Evolutionary conservation across 2,888 invertebrate genomes (phyloP), one percentile per base, ranked within the genome.

Genomic region (Calephelis perditalis): DNA sequence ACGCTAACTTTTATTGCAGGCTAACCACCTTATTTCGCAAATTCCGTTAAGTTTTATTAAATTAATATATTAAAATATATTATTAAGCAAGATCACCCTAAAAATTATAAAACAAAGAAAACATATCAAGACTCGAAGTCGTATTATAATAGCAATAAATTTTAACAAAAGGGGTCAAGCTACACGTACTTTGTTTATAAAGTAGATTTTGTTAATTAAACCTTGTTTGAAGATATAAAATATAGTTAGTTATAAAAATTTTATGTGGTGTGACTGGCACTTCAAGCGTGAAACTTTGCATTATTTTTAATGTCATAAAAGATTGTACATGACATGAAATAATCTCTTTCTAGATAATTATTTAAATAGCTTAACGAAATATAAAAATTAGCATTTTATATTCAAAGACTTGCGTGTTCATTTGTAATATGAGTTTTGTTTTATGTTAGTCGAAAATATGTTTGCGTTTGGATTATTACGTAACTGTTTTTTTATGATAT

Each of bases 291-390:
- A 49, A 49, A 26, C 49, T 26, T 49, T 49, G 49, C 26, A 49
- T 26, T 49, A 49, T 49, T 49, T 49, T 49, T 49, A 15, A 49
- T 49, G 49, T 49, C 26, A 8, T 49, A 49, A 5, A 49, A 52
- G 52, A 52, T 52, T 52, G 52, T 52, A 52, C 52, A 26, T 52
- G 52, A 52, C 52, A 26, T 52, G 52, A 52, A 52, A 52, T 52
- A 52, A 52, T 52, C 52, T 52, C 35, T 52, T 52, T 52, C 35
- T 52, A 52, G 52, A 52, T 52, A 35, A 40, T 40, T 40, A 52
- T 52, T 52, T 52, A 35, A 52, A 35, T 52, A 26, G 2, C 52
- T 52, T 52, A 52, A 52, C 52, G 52, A 11, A 52, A 52, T 52
- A 49, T 7, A 26, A 52, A 52, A 52, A 52, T 52, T 52, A 6